Evolutionary conservation across 2,888 invertebrate genomes (phyloP).

Genomic region (Pollenia amentaria): DNA sequence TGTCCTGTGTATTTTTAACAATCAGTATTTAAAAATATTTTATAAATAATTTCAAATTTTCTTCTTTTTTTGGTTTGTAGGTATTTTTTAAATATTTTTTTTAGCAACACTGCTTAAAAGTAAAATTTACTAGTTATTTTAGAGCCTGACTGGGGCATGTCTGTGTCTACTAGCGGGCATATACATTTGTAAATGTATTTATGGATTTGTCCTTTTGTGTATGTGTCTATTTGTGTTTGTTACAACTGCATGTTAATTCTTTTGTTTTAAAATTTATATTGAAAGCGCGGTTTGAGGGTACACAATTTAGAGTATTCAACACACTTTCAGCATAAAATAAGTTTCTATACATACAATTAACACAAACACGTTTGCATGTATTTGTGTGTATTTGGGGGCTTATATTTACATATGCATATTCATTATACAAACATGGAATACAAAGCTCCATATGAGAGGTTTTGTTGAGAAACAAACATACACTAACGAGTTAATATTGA

Average conservation of each 20-base stretch:
- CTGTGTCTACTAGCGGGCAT: constrained; percentile 19
- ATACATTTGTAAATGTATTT: constrained; percentile 20
- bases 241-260: constrained; percentile 20
- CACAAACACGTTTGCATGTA: background rate
- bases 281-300: constrained; percentile 55
- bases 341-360: background rate
- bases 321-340: constrained; percentile 20
- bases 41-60: no score
- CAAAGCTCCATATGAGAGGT: background rate
- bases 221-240: background rate
- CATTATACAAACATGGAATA: background rate
- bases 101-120: background rate
- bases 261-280: constrained; percentile 35
- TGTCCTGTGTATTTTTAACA: no score
- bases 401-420: no score
- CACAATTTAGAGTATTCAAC: constrained; percentile 48
- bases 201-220: constrained; percentile 1
- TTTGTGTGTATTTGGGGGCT: background rate
- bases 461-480: background rate
- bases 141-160: constrained; percentile 50
- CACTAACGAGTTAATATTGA: constrained; percentile 23
- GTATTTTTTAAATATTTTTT: no score
- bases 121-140: constrained; percentile 35
- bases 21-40: no score
- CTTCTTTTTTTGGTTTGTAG: no score